phyloP scores from a whole-genome alignment of 92 coral and sea anemone species.

The Palythoa caribaeorum region DNA sequence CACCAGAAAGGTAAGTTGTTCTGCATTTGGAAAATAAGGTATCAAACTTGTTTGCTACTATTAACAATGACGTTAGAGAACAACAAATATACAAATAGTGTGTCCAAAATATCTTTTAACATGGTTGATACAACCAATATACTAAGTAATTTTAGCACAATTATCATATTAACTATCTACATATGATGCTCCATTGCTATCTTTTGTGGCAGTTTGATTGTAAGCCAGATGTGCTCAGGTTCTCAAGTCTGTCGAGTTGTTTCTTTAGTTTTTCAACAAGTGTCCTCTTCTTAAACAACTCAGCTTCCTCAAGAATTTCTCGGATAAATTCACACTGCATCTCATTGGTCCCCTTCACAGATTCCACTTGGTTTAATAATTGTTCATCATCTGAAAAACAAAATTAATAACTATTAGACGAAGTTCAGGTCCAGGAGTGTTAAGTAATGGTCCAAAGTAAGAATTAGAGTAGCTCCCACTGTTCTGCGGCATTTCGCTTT shows the following conservation, averaged over 20 bases:
- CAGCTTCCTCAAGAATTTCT: conserved; percentile 93
- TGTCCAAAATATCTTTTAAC: background rate
- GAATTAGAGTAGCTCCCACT: no score
- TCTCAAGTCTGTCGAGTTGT: conserved; percentile 59
- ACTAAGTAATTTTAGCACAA: background rate
- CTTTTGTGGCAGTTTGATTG: conserved; percentile 27
- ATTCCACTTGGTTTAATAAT: conserved; percentile 74
- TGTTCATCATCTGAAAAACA: conserved; percentile 77
- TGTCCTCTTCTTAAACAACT: conserved; percentile 83
- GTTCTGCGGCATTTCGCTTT: no score
- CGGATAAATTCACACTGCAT: conserved; percentile 71
- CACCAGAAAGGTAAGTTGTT: background rate
- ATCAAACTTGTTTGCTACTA: background rate
- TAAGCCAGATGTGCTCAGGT: background rate
- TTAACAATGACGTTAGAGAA: background rate
- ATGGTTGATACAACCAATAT: conserved; percentile 46
- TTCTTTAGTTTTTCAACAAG: conserved; percentile 78
- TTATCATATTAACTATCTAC: conserved; percentile 13
- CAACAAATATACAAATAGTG: conserved; percentile 8
- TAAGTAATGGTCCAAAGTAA: background rate
- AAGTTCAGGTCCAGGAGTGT: background rate
- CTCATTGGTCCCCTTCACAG: conserved; percentile 85
- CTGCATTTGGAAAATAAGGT: background rate
- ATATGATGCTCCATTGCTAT: conserved; percentile 4
- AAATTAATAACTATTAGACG: background rate